Base-by-base conservation (phyloP, 2,888 invertebrate genomes). In the Drosophila aldrichi region DNA sequence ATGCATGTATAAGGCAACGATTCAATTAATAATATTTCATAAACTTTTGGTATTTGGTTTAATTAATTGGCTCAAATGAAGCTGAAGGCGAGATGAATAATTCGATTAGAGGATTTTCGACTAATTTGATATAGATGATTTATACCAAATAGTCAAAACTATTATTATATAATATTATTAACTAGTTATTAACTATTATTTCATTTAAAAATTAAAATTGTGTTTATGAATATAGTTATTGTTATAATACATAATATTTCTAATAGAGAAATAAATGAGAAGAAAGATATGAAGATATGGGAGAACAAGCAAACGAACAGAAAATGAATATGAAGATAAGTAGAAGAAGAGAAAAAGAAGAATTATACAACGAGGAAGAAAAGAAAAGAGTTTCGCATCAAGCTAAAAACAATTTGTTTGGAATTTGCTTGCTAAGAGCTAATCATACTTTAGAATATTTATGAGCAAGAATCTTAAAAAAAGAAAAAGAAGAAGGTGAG, bases 41-140 rank as follows among this genome's bases (percentile, higher is more conserved):
- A 48, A 66, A 18, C 48, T 29, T 34, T 34, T 40, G 66, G 25
- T 18, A 6, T 34, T 20, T 16, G 25, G 20, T n/a, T 1, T 25
- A 66, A 66, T 66, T 66, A 66, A 66, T 66, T 46, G 46, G 16
- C 44, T 14, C 20, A 65, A 52, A 52, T 38, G 12, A 22, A 46
- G 38, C 65, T 9, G 52, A 40, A 46, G 34, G 46, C 52, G 52
- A 49, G 9, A 20, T 58, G 25, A 58, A 20, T 49, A 36, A 44
- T 20, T 29, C 6, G 48, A 6, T 18, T 18, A 32, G 32, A 40
- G 34, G 34, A 48, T 25, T 46, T 25, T 16, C 4, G 46, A 25
- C 16, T n/a, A 9, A 25, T 46, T 46, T 9, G 9, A 16, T 25
- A 4, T 46, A 20, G 14, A 22, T 44, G 43, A 22, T 6, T 22